Evolutionary conservation across 2,797 vertebrate species (phyloP).

Genomic region (Simalia tracyae): DNA sequence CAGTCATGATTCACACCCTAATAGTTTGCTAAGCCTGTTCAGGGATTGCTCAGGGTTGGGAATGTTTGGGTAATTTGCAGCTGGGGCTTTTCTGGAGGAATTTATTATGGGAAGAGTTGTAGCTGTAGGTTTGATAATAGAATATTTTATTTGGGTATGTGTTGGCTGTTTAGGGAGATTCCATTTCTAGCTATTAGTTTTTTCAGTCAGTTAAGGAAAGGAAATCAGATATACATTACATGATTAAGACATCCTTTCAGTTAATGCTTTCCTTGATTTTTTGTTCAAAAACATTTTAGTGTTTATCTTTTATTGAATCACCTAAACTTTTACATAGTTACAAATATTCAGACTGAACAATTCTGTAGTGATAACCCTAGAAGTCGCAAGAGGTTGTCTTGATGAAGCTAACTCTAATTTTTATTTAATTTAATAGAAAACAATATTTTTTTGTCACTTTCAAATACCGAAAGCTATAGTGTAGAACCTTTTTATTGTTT

Average conservation of each 20-base stretch:
- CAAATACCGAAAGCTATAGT: neutral
- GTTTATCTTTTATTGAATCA: neutral
- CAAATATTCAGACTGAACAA: neutral
- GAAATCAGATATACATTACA: neutral
- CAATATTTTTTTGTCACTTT: neutral
- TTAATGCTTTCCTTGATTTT: neutral
- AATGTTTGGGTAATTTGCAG: conserved; percentile 22
- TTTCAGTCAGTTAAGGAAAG: conserved; percentile 21
- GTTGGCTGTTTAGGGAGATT: neutral
- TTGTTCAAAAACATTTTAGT: neutral
- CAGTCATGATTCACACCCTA: neutral
- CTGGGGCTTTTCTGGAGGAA: conserved; percentile 59
- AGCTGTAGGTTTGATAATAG: conserved; percentile 36
- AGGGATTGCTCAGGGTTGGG: conserved; percentile 29
- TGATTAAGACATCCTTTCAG: neutral
- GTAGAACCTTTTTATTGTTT: neutral
- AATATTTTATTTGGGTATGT: neutral
- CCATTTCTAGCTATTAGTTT: conserved; percentile 17
- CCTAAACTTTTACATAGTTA: neutral
- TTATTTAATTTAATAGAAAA: neutral
- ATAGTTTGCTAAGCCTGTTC: neutral
- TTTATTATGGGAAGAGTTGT: conserved; percentile 24
- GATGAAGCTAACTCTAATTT: neutral
- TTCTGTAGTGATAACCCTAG: neutral
- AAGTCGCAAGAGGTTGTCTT: neutral